Base-by-base conservation (phyloP, 2,797 vertebrate genomes). In the Etheostoma nigrum region DNA sequence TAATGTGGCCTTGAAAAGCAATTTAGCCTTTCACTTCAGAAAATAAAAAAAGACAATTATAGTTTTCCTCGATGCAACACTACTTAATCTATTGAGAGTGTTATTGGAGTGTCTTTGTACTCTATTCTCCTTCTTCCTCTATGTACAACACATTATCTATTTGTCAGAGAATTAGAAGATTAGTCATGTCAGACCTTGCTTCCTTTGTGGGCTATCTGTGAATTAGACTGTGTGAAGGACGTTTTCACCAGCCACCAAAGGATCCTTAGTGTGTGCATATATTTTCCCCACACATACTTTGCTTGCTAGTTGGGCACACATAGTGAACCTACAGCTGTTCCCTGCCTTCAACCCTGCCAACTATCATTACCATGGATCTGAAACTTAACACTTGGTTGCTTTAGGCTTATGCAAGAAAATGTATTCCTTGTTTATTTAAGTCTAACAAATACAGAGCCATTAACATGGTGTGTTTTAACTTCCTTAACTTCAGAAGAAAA, bases 101-200 rank as follows among this genome's bases (percentile, higher is more conserved):
- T 70, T 71, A 57, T 18, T 74, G 57, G 33, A 88, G 52, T 77
- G 78, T 21, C 59, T 90, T 83, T 86, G 57, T 86, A 63, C 61
- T 25, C 23, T 14, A 23, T 60, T 61, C 68, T 63, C 65, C 30
- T 49, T 52, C 42, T 74, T 70, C 49, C 25, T 65, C 74, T 59
- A 48, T 82, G 64, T 83, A 70, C 27, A 64, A 64, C 78, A 72
- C 67, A 75, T 79, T 81, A 89, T 91, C 82, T 88, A 62, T 92
- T 94, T 93, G 89, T 91, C 83, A 84, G 84, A 85, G 86, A 90
- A 92, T 93, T 87, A 87, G 78, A 64, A 90, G 86, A 92, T 93
- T 90, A 88, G 86, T 84, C 81, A 74, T 88, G 83, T 91, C 80
- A 80, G 86, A 85, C 86, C 81, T 84, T 67, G 71, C 73, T 86